Base-by-base conservation (phyloP, 1,140 invertebrate genomes). In the Saccostrea cuccullata region DNA sequence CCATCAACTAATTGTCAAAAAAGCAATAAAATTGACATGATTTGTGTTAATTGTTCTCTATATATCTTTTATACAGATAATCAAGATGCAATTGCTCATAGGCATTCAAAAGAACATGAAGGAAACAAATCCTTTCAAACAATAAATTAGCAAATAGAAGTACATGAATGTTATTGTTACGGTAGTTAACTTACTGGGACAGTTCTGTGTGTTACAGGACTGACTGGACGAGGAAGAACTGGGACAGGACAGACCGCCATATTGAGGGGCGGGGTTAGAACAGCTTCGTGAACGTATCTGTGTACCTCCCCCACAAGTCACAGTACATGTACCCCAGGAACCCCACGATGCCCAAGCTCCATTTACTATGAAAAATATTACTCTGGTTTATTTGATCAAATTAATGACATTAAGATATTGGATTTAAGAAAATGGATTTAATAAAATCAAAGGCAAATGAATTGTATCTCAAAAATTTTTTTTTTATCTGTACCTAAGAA, bases 331-430 rank as follows among this genome's bases (percentile, higher is more conserved):
- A 2, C 77, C 55, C 91, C 92, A 93, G 1, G 84, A 64, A 11
- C 84, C 64, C 93, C 93, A 93, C 13, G 73, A 12, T 40, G 88
- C 84, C 93, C 93, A 93, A 15, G 58, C 85, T 56, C 93, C 92
- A 88, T 93, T 84, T n/a, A 84, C 82, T 84, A n/a, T n/a, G 30
- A 47, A 23, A 30, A 82, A 82, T 30, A 23, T 23, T 1, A 9
- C 17, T 20, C 1, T 36, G 17, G n/a, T 20, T 17, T 64, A 64
- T 64, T 64, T 0, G 58, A 64, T 64, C n/a, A 64, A 6, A 8
- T 47, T 47, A 47, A 64, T 20, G 17, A n/a, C 17, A 64, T 20
- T 20, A 20, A 20, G n/a, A 17, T 64, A 4, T 82, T 30, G 26
- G 36, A 8, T 17, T 77, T 13, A 2, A n/a, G 13, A 77, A 77